Conservation (phyloP, 1,140 invertebrate species). For the Nilaparvata lugens region DNA sequence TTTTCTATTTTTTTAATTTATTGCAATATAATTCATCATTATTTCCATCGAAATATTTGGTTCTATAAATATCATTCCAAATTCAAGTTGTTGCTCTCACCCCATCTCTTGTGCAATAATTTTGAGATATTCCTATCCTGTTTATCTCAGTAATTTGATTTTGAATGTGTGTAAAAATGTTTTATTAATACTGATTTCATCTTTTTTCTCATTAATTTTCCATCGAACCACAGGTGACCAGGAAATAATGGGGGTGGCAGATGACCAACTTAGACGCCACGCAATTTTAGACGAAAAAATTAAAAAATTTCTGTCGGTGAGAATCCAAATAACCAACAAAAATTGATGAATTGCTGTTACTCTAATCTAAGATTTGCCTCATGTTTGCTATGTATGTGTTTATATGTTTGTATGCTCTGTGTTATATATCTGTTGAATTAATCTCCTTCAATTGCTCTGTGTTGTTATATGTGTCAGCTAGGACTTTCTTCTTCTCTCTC, state of each 20-base stretch:
- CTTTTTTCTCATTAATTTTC: conserved; percentile 9
- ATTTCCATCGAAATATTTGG: too few species aligned
- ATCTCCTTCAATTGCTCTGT: too few species aligned
- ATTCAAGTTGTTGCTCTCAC: not conserved
- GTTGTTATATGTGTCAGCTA: not conserved
- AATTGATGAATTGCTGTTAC: too few species aligned
- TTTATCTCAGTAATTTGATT: too few species aligned
- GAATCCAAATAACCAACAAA: conserved; percentile 29
- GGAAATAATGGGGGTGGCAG: not conserved
- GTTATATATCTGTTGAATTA: not conserved
- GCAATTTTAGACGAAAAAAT: conserved; percentile 82
- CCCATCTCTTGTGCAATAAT: not conserved
- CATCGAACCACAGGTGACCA: conserved; percentile 14
- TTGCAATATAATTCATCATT: too few species aligned
- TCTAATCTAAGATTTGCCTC: too few species aligned
- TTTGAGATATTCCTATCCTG: too few species aligned
- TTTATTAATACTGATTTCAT: not conserved
- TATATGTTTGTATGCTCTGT: conserved; percentile 6
- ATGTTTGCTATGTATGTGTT: conserved; percentile 1
- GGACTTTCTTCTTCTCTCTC: not conserved
- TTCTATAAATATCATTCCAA: too few species aligned
- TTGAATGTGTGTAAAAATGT: too few species aligned
- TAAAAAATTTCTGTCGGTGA: conserved; percentile 90
- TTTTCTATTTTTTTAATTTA: too few species aligned
- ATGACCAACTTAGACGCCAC: conserved; percentile 23